Base-by-base conservation (phyloP, 1,140 invertebrate genomes). In the Eulimnadia texana region DNA sequence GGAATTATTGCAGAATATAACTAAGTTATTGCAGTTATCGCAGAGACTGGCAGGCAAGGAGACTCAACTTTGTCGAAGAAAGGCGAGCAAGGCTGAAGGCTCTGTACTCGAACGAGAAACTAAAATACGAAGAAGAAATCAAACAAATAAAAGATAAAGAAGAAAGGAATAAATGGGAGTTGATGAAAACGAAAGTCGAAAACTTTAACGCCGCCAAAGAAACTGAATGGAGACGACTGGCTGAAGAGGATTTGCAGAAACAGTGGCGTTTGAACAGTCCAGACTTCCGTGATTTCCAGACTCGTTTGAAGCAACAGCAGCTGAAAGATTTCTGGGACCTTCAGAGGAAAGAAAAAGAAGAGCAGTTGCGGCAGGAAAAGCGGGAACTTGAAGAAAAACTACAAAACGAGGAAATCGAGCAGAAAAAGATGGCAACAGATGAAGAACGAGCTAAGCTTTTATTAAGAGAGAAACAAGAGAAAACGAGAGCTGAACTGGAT, bases 121-220 rank as follows among this genome's bases (percentile, higher is more conserved):
- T 57, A 2, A 57, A 57, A 16, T 16, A 57, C 13, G 55, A 57
- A 20, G 13, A 57, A 33, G 55, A 27, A 33, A 11, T 33, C 20
- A 57, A 33, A 57, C 2, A 0, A 29, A 29, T 57, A 29, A 23
- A 42, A 6, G 11, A 57, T 16, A n/a, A 57, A 28, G 55, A 57
- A 57, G 55, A 57, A 33, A 57, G 22, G 2, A 16, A 57, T 19
- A 57, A 57, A 29, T 27, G 24, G 28, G 55, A 57, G 33, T 13
- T 13, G 13, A 57, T 57, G 55, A 57, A 57, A 29, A 20, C 22
- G 2, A 57, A 57, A 57, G 55, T 57, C 11, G 27, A 57, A 20
- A 9, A 57, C 22, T 57, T 57, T 33, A 23, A 33, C 16, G 20
- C 25, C 10, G 27, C 55, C 11, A 57, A 57, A 57, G 33, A 33